These are phyloP conservation scores for Scaeva pyrastri DNA, from an alignment of 2,888 invertebrate genomes.

Conservation along the genomic window DNA sequence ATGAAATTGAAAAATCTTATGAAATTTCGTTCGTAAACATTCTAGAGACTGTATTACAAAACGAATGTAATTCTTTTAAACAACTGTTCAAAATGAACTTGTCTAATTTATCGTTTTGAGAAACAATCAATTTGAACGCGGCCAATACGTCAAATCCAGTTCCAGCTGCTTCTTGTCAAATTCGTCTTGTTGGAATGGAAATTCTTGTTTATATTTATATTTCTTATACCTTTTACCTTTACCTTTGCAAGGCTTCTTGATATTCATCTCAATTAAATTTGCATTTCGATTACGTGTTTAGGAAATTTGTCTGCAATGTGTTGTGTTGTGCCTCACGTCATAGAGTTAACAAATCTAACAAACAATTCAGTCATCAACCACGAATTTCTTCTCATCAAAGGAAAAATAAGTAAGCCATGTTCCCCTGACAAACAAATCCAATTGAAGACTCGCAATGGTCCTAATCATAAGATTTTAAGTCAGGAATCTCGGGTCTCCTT, in stretches of 20 bases:
- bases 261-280: background rate
- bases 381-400: conserved; percentile 81
- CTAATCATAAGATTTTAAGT: conserved; percentile 1
- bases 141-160: background rate
- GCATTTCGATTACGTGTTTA: conserved; percentile 25
- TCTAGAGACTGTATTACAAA: no score
- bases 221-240: no score
- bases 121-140: background rate
- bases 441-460: conserved; percentile 71
- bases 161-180: background rate
- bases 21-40: no score
- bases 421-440: conserved; percentile 73
- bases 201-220: conserved; percentile 15
- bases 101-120: no score
- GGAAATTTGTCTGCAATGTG: conserved; percentile 60
- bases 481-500: conserved; percentile 51
- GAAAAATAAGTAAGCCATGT: conserved; percentile 79
- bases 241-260: conserved; percentile 18
- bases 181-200: background rate
- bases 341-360: conserved; percentile 79
- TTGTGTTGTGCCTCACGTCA: conserved; percentile 76
- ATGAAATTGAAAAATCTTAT: no score
- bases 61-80: no score
- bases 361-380: conserved; percentile 80
- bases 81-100: no score